A percentile compares a stretch with the other conserved stretches of the same genome.
Evolutionary conservation across 2,113 vertebrate species (phyloP).

Genomic region (Sakesphorus luctuosus): DNA sequence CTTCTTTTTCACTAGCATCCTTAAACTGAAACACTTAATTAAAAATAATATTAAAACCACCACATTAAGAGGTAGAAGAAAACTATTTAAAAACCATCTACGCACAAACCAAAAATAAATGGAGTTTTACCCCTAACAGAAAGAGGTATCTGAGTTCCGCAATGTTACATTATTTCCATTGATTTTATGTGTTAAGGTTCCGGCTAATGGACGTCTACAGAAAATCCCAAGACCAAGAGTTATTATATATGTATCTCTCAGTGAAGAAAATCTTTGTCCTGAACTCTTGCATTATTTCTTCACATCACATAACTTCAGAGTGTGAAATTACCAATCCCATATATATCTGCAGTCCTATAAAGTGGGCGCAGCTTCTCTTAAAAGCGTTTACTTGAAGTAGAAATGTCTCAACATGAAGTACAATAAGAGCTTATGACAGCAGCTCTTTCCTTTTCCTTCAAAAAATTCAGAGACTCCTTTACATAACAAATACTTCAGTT

Average conservation of each 20-base stretch:
- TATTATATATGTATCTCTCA: neutral
- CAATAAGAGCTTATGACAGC: neutral
- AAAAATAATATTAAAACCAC: neutral
- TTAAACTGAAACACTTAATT: neutral
- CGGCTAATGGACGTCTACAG: neutral
- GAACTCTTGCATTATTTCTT: neutral
- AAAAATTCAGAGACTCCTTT: neutral
- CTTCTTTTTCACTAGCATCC: neutral
- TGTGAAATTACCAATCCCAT: neutral
- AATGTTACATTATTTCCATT: neutral
- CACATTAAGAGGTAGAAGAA: neutral
- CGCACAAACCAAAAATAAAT: neutral
- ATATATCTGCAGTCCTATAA: neutral
- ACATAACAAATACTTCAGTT: neutral
- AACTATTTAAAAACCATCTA: neutral
- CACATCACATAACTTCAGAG: neutral
- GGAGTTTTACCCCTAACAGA: neutral
- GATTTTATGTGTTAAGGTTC: neutral
- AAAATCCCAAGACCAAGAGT: neutral
- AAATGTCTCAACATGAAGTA: neutral
- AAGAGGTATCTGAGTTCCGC: neutral
- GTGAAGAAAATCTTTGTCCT: neutral
- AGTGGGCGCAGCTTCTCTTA: neutral
- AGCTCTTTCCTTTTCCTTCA: neutral
- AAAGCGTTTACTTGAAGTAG: neutral